phyloP scores from a whole-genome alignment of 2,113 vertebrate species.

The Rousettus leschenaultii region DNA sequence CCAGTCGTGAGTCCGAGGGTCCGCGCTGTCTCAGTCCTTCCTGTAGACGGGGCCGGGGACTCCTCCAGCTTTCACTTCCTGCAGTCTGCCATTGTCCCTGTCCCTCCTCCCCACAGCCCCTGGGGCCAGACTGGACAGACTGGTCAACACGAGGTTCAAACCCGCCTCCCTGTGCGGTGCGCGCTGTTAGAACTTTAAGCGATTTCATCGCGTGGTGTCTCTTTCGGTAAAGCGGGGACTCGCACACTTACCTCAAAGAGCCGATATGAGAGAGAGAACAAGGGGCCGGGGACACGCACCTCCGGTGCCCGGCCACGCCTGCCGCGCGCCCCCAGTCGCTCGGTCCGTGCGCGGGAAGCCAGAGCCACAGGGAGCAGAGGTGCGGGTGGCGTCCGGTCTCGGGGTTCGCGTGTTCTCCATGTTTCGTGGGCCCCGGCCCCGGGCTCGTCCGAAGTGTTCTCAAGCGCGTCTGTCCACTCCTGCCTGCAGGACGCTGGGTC shows the following conservation, averaged over 20 bases:
- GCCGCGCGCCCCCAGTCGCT: too few relatives aligned
- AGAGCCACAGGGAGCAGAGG: too few relatives aligned
- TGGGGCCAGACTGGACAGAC: not conserved
- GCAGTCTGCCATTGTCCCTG: not conserved
- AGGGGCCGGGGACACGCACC: too few relatives aligned
- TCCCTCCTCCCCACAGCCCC: not conserved
- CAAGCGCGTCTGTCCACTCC: fast-evolving
- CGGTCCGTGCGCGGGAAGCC: too few relatives aligned
- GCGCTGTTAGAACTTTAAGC: not conserved
- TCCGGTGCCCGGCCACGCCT: too few relatives aligned
- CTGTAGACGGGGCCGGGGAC: not conserved
- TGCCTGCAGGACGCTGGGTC: fast-evolving
- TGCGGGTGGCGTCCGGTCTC: too few relatives aligned
- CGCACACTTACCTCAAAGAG: not conserved
- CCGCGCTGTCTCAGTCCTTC: not conserved
- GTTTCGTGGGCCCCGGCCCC: too few relatives aligned
- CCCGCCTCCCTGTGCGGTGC: too few relatives aligned
- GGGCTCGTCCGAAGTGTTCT: too few relatives aligned
- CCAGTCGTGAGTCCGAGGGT: too few relatives aligned
- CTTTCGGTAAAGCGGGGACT: not conserved
- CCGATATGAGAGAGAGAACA: not conserved
- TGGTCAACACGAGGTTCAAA: not conserved
- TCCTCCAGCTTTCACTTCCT: not conserved
- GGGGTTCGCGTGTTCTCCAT: too few relatives aligned
- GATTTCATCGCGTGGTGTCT: not conserved